Base-by-base conservation (phyloP, 1,140 invertebrate species). In the Bombus picipes region DNA sequence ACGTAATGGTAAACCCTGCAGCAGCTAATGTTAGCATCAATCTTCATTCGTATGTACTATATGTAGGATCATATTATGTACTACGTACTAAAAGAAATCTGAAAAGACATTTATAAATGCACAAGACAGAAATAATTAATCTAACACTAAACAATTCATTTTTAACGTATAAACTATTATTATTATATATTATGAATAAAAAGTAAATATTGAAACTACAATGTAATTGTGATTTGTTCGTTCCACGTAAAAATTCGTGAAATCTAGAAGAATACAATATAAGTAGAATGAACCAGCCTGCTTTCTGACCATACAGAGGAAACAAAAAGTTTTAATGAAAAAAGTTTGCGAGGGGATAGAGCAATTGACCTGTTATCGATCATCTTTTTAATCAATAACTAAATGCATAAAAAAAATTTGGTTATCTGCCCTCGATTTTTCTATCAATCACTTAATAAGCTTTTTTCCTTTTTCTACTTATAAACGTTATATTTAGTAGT, bases 1-100 rank as follows among this genome's bases (percentile, higher is more conserved):
- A 88, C 68, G 85, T 62, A 62, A 62, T 62, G 59, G 25, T 62
- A 13, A 62, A 62, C 28, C 28, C 59, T 62, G 3, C 28, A 62
- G 28, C 25, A 62, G 28, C 28, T 62, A 62, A 62, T 62, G 28
- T 62, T 62, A n/a, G 1, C 28, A 28, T 62, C 28, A n/a, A 12
- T 62, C 25, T 62, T 62, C 28, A 28, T 62, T 62, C 59, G 12
- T n/a, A n/a, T 62, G 28, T n/a, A 62, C 59, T 62, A n/a, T n/a
- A 62, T n/a, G 59, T n/a, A 62, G 12, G 6, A 53, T 53, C 10
- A 13, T 62, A 62, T n/a, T 12, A 53, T 53, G 47, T 53, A 53
- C 47, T 2, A 53, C 47, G 47, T 53, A 53, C 6, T 22, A 22
- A 22, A 53, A 53, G 18, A 53, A 53, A 53, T 53, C 47, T 53